Base-by-base conservation (phyloP, 1,140 invertebrate species). In the Euura saliciscinereae region DNA sequence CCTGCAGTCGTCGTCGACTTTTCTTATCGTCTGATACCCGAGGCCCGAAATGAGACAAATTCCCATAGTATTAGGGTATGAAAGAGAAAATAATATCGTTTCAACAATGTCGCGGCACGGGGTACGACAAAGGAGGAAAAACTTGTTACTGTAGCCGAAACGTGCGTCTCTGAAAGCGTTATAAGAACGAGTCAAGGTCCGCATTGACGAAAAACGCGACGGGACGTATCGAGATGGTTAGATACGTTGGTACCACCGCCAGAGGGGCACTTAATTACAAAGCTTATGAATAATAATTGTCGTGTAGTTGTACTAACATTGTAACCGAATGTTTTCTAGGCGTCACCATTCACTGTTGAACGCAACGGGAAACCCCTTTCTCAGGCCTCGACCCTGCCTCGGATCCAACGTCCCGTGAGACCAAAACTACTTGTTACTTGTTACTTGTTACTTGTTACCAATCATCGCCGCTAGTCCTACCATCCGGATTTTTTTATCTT, bases 241-340 rank as follows among this genome's bases (percentile, higher is more conserved):
- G 77, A 79, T 79, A 79, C 68, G 73, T 8, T n/a, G 51, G 76
- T 68, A 69, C 69, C 75, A 70, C 45, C 28, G 6, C 71, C 72
- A 43, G 43, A 59, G 76, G 80, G 79, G 78, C 77, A 76, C 78
- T 83, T 84, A 84, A 85, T 85, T 84, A 84, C 82, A 82, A 83
- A 83, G 82, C 84, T 84, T 83, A 82, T 83, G 82, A 83, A 83
- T 84, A 83, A 85, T 85, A 85, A 85, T 85, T 84, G 82, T 81
- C 84, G 84, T 84, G 82, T 84, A 85, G 83, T 85, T 85, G 83
- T 75, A 82, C 78, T 79, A 82, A 83, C 81, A 84, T 84, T 85
- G 83, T 85, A 78, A 79, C 72, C 72, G 79, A 78, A 82, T 85
- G 83, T 83, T 84, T 85, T 83, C 76, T 75, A 78, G 79, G 76